Percentiles rank a stretch among this genome's conserved stretches.
phyloP scores from a whole-genome alignment of 2,113 vertebrate genomes.

The Ameiurus melas region DNA sequence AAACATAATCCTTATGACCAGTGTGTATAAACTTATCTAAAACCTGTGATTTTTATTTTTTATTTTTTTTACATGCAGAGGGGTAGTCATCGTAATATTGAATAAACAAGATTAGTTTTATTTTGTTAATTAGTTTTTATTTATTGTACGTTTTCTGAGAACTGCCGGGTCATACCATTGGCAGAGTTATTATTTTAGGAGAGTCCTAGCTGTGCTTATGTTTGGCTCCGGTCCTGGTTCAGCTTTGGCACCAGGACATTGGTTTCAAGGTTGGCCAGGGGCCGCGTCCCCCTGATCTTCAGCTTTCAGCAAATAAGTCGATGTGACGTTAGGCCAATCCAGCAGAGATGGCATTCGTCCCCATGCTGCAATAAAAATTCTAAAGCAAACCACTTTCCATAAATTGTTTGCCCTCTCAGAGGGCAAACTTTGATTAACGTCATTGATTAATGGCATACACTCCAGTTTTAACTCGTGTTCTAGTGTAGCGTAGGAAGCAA shows the following conservation, averaged over 20 bases:
- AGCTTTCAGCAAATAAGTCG: constrained; percentile 25
- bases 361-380: constrained; percentile 23
- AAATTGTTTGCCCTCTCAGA: neutral
- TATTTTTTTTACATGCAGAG: no score
- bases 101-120: neutral
- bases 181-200: neutral
- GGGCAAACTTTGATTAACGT: constrained; percentile 57
- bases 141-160: neutral
- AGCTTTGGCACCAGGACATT: constrained; percentile 6
- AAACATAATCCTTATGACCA: neutral
- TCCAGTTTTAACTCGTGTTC: constrained; percentile 50
- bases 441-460: constrained; percentile 62
- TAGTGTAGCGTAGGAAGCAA: neutral
- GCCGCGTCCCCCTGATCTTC: constrained; percentile 26
- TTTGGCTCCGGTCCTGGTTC: constrained; percentile 45
- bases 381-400: constrained; percentile 3
- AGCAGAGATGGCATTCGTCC: constrained; percentile 50
- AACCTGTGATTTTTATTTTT: neutral
- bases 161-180: no score
- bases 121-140: neutral
- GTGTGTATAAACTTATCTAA: neutral
- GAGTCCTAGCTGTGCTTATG: constrained; percentile 32
- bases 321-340: constrained; percentile 62
- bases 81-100: neutral
- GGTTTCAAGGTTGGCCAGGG: constrained; percentile 51